Evolutionary conservation across 2,888 invertebrate species (phyloP), one percentile per base, ranked within the genome.

Genomic region (Cyrtodaria siliqua): DNA sequence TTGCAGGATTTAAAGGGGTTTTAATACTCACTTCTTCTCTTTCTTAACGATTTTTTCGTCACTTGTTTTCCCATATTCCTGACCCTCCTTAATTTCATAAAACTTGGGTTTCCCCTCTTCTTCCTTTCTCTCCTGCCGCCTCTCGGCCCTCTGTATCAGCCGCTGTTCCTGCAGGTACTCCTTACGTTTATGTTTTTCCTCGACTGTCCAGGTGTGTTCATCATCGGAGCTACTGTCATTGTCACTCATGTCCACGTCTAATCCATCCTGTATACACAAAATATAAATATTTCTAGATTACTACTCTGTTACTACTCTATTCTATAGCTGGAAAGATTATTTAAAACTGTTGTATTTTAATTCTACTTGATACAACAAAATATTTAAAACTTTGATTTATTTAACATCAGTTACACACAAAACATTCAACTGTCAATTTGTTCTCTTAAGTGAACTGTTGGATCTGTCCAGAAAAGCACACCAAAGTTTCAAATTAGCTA

Each of bases 91-190:
- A 33, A 96, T 90, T 86, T 95, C 95, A 84, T 94, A 95, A 86
- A 96, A 94, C 88, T 95, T 95, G 0, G 95, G 94, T 86, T 94
- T 93, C 26, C 26, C 29, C 55, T 53, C 63, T n/a, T 69, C 44
- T 81, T 91, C 89, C 63, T 81, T 84, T 55, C 68, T 79, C 92
- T 79, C 83, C 93, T 89, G 86, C 91, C 90, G 87, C 90, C 95
- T 94, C 59, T 81, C 75, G 38, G 84, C 80, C n/a, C 64, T 62
- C 27, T 60, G 61, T 29, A 95, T 94, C n/a, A 95, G 93, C 87
- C 94, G 94, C 90, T 96, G 96, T 88, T 96, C 95, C 89, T 96
- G 96, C 89, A 96, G 96, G 69, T 97, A 95, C 93, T 97, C 96
- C 89, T 96, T 63, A 27, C 70, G 49, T 23, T 60, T 95, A 33